phyloP scores from a whole-genome alignment of 2,888 invertebrate species.

The Oscheius onirici region DNA sequence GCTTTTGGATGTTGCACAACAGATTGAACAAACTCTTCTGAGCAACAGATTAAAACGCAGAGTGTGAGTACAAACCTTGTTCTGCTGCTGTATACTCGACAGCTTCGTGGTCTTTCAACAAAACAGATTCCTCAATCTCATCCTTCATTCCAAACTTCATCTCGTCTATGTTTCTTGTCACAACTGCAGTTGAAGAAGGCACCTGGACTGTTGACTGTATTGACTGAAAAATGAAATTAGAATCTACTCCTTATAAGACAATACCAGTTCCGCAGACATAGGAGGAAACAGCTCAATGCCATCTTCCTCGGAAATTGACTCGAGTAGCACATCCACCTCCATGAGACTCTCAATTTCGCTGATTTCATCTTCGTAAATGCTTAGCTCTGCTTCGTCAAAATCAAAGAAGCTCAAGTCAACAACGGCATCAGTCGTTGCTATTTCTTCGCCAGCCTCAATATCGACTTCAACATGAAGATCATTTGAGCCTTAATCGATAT shows the following conservation, averaged over 20 bases:
- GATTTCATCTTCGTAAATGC: slow-evolving; percentile 45
- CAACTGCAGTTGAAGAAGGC: slow-evolving; percentile 22
- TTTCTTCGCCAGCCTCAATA: slow-evolving; percentile 58
- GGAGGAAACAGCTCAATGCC: slow-evolving; percentile 47
- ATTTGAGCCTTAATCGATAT: slow-evolving; percentile 38
- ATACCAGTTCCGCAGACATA: slow-evolving; percentile 35
- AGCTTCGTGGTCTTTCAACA: neutral
- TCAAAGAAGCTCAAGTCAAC: slow-evolving; percentile 58
- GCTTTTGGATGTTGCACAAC: slow-evolving; percentile 50
- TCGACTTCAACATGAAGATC: slow-evolving; percentile 55
- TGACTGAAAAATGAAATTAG: slow-evolving; percentile 23
- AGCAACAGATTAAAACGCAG: neutral
- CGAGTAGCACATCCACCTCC: slow-evolving; percentile 53
- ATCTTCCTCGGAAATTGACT: slow-evolving; percentile 49
- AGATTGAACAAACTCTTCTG: slow-evolving; percentile 30
- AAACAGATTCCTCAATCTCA: slow-evolving; percentile 23
- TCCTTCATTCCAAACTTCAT: slow-evolving; percentile 33
- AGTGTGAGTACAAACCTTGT: slow-evolving; percentile 20
- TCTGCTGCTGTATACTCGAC: neutral
- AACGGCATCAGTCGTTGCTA: slow-evolving; percentile 54
- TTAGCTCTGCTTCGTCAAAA: slow-evolving; percentile 55
- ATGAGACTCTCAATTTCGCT: slow-evolving; percentile 40
- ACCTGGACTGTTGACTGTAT: slow-evolving; percentile 27
- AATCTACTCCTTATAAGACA: neutral
- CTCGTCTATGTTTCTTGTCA: slow-evolving; percentile 44